Conservation (phyloP, 92 coral and sea anemone species). For the Porites lobata region DNA sequence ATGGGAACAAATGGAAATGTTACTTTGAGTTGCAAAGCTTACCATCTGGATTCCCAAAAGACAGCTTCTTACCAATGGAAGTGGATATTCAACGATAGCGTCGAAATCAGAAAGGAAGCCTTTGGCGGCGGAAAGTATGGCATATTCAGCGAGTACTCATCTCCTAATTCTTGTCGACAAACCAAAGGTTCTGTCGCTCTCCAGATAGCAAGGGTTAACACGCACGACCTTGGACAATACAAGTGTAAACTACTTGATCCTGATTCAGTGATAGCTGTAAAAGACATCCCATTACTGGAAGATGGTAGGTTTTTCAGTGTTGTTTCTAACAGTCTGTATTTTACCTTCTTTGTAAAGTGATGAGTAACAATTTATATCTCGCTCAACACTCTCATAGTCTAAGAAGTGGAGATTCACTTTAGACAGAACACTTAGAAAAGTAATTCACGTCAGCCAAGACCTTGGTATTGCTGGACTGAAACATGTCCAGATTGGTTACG, state of each 20-base stretch:
- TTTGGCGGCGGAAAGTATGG: neutral
- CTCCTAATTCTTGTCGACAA: conserved; percentile 3
- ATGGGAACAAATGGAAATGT: neutral
- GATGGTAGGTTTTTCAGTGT: too few relatives aligned
- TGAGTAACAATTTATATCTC: too few relatives aligned
- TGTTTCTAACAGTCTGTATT: too few relatives aligned
- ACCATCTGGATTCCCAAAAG: conserved; percentile 4
- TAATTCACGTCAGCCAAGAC: too few relatives aligned
- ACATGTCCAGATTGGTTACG: too few relatives aligned
- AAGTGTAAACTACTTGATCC: neutral
- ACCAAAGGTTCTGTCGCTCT: neutral
- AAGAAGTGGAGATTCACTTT: too few relatives aligned
- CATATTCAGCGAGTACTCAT: neutral
- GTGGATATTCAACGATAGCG: neutral
- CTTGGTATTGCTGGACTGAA: too few relatives aligned
- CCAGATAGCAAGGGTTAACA: neutral
- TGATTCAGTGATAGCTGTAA: neutral
- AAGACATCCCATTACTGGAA: neutral
- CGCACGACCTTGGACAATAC: conserved; percentile 8
- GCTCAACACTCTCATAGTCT: too few relatives aligned
- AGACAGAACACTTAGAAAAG: too few relatives aligned
- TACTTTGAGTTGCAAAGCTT: neutral
- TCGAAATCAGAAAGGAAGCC: neutral
- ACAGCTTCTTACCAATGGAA: conserved; percentile 2
- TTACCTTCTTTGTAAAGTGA: too few relatives aligned